These are phyloP conservation scores for Leucoraja erinaceus DNA, from an alignment of 2,113 vertebrate species.

Conservation along the genomic window DNA sequence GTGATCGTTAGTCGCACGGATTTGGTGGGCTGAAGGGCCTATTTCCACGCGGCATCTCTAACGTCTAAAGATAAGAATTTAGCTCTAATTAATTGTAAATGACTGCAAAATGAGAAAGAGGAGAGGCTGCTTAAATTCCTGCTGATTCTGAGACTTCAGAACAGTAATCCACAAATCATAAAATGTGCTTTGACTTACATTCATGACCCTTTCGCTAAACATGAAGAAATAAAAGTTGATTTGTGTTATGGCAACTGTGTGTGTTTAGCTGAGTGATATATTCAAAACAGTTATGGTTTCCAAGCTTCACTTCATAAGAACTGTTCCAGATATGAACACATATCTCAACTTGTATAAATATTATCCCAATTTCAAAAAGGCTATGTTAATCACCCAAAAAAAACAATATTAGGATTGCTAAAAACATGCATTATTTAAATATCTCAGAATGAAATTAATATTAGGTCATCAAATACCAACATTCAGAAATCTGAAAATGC, in stretches of 20 bases:
- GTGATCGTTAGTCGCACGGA: too few relatives aligned
- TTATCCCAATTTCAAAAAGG: not conserved
- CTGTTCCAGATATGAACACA: not conserved
- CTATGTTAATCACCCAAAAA: not conserved
- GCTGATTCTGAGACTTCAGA: not conserved
- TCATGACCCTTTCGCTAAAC: not conserved
- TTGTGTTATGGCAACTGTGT: not conserved
- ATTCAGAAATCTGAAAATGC: not conserved
- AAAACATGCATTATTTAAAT: not conserved
- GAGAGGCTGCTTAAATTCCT: not conserved
- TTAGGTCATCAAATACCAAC: not conserved
- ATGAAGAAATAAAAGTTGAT: not conserved
- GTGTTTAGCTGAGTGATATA: conserved; percentile 6
- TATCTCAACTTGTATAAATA: not conserved
- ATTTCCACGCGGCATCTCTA: too few relatives aligned
- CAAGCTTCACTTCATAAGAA: not conserved
- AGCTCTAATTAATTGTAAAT: conserved; percentile 16
- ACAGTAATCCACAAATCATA: not conserved
- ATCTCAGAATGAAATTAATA: not conserved
- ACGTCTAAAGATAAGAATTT: not conserved
- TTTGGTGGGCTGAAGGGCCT: too few relatives aligned
- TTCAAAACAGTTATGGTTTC: not conserved
- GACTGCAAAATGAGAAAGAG: not conserved
- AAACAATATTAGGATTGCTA: not conserved
- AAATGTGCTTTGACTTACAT: not conserved